phyloP scores from a whole-genome alignment of 1,140 invertebrate genomes.

The Lepidurus apus region DNA sequence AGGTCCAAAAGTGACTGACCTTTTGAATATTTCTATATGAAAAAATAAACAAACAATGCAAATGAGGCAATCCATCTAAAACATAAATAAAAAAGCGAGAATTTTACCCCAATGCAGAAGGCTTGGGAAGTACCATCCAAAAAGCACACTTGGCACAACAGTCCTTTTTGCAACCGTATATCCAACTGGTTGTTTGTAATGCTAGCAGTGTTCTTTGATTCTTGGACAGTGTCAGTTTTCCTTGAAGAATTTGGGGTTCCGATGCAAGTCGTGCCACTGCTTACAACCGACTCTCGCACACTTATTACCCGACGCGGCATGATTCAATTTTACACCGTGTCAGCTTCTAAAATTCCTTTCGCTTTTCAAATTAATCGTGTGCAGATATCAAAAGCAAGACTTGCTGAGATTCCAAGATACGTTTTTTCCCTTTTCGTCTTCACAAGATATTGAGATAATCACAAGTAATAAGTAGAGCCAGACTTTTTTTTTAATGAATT shows the following conservation, averaged over 20 bases:
- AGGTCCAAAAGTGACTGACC: conserved; percentile 79
- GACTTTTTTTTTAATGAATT: neutral
- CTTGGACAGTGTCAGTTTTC: neutral
- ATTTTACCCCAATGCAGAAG: neutral
- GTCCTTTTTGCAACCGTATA: conserved; percentile 30
- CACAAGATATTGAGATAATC: neutral
- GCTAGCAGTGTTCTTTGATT: neutral
- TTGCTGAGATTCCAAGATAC: too few relatives aligned
- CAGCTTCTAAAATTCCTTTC: too few relatives aligned
- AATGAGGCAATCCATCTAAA: neutral
- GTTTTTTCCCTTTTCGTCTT: neutral
- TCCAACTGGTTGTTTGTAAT: neutral
- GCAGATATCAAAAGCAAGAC: too few relatives aligned
- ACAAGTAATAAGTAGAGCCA: neutral
- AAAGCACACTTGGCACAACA: conserved; percentile 24
- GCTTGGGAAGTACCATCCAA: conserved; percentile 21
- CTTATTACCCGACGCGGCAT: conserved; percentile 1
- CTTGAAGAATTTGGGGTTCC: neutral
- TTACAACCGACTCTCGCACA: neutral
- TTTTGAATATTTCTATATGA: conserved; percentile 71
- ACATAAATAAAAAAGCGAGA: neutral
- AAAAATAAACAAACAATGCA: neutral
- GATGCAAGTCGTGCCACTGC: neutral
- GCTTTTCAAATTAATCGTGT: too few relatives aligned
- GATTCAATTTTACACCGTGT: too few relatives aligned